phyloP scores from a whole-genome alignment of 2,888 invertebrate species.

The Stenchaetothrips biformis region DNA sequence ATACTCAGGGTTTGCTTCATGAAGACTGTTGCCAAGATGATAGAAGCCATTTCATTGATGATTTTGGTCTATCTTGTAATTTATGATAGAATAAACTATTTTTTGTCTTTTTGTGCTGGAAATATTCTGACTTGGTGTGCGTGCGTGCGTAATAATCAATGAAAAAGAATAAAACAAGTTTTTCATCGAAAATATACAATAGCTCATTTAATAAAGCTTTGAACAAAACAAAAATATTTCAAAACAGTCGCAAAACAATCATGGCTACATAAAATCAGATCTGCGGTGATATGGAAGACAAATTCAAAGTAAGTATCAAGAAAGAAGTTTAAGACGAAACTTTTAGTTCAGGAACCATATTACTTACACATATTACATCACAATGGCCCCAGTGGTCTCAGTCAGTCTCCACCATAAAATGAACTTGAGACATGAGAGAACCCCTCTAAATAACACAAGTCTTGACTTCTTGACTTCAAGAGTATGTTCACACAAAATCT shows the following conservation, averaged over 20 bases:
- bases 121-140: neutral
- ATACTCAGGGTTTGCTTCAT: neutral
- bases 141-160: neutral
- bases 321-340: neutral
- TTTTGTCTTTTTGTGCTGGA: neutral
- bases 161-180: neutral
- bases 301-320: neutral
- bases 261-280: neutral
- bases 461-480: no score
- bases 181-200: conserved; percentile 7
- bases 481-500: no score
- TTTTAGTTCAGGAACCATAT: neutral
- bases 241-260: neutral
- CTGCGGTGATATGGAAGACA: conserved; percentile 21
- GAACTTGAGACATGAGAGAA: no score
- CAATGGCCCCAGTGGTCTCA: neutral
- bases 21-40: conserved; percentile 9
- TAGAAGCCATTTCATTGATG: neutral
- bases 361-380: conserved; percentile 14
- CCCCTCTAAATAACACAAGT: no score
- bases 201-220: conserved; percentile 19
- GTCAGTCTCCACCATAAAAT: neutral
- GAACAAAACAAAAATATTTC: neutral
- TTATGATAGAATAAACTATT: conserved; percentile 11
- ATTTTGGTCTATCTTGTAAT: neutral